Base-by-base conservation (phyloP, 1,140 invertebrate genomes). In the Aporrectodea caliginosa region DNA sequence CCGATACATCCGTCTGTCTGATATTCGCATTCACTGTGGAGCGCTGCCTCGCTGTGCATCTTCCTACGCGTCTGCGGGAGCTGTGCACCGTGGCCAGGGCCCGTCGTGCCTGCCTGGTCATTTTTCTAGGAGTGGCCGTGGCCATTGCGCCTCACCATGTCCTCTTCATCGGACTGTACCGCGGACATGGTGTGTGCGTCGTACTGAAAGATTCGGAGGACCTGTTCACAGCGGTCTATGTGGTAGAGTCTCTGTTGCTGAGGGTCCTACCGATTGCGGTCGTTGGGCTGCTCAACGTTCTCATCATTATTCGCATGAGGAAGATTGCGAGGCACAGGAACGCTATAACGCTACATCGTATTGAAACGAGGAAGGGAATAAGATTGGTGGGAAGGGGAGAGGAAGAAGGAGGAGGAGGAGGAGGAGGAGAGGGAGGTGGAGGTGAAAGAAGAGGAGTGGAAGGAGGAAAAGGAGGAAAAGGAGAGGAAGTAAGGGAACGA, bases 11-110 rank as follows among this genome's bases (percentile, higher is more conserved):
- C 1, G 58, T 71, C 1, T 74, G 78, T 32, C 71, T 79, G 6
- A 75, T 79, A 32, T 35, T 79, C 30, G 78, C 78, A 1, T 79
- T 79, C 72, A 79, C 78, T 34, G 43, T 79, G 31, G 78, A 79
- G 78, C 2, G 78, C 34, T 79, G 30, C 71, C 30, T 79, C 22
- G 78, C 78, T 1, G 35, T 73, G 30, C 73, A 79, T 27, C 29
- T 27, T 0, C 78, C 78, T 32, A 79, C 73, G 1, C 22, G 72
- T 0, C 73, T 74, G 70, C 75, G 27, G 70, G 29, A 30, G 29
- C 30, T 75, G n/a, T 75, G 73, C 73, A 75, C 73, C 34, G 29
- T 75, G 73, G 14, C n/a, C 14, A 31, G 73, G 73, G 73, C 73
- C 30, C 16, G 34, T 1, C 27, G n/a, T 14, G 32, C 34, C n/a